These are phyloP conservation scores for Acarapis woodi DNA, from an alignment of 1,140 invertebrate species.

Conservation along the genomic window DNA sequence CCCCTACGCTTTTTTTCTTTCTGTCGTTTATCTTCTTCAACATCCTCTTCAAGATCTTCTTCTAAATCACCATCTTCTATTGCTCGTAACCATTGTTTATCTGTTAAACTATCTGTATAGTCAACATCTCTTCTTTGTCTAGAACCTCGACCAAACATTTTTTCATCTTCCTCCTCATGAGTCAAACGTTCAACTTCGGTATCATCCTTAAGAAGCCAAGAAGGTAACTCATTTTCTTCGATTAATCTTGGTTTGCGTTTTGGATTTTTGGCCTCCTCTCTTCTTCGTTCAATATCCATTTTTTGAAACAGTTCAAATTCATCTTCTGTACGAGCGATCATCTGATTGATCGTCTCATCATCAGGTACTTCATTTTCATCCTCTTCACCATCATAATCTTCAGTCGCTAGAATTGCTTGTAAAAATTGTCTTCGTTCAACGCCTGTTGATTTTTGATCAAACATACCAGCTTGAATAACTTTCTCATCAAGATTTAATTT, in stretches of 20 bases:
- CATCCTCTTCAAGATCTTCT: slow-evolving; percentile 32
- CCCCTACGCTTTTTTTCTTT: background rate
- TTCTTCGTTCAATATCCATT: slow-evolving; percentile 65
- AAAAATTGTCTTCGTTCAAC: slow-evolving; percentile 77
- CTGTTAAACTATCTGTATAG: slow-evolving; percentile 78
- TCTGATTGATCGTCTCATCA: slow-evolving; percentile 95
- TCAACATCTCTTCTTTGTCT: slow-evolving; percentile 91
- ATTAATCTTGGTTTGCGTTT: slow-evolving; percentile 55
- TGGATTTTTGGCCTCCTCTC: slow-evolving; percentile 43
- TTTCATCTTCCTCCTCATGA: slow-evolving; percentile 38
- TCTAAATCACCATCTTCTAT: slow-evolving; percentile 32
- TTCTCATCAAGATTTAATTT: slow-evolving; percentile 97
- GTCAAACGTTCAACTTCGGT: slow-evolving; percentile 42
- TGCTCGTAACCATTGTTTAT: slow-evolving; percentile 78
- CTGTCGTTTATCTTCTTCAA: slow-evolving; percentile 24
- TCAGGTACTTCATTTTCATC: slow-evolving; percentile 96
- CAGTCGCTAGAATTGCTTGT: slow-evolving; percentile 70
- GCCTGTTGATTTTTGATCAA: slow-evolving; percentile 93
- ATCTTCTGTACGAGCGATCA: slow-evolving; percentile 76
- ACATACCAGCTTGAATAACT: slow-evolving; percentile 98
- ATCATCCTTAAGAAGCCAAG: slow-evolving; percentile 78
- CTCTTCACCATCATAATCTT: slow-evolving; percentile 71
- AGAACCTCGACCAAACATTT: slow-evolving; percentile 46
- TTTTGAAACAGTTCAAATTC: slow-evolving; percentile 82
- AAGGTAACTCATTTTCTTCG: slow-evolving; percentile 71